Evolutionary conservation across 2,888 invertebrate genomes (phyloP), one percentile per base, ranked within the genome.

Genomic region (Sepiola atlantica): DNA sequence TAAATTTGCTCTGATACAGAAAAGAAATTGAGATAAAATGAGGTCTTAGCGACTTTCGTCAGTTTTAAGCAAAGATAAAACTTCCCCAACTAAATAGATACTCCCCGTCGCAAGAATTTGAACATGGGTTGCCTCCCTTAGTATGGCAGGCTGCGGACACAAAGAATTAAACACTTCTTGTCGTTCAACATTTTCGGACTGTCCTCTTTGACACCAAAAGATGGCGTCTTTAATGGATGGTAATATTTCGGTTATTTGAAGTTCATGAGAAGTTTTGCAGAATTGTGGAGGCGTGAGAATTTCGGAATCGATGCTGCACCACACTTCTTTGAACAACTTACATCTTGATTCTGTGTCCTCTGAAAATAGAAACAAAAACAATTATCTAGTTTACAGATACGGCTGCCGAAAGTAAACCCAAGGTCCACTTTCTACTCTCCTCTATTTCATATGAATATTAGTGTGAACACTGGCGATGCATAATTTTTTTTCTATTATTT

Each of bases 101-200:
- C 99, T 99, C 14, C 99, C 99, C 0, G 99, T 99, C 0, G 99
- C 98, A 90, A 99, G 97, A 45, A 99, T 97, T 95, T 98, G 97
- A 24, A 97, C 95, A 94, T 97, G 96, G 35, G 94, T 94, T 28
- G 95, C 95, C 16, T 95, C 94, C 18, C 54, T n/a, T 32, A 95
- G 57, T 28, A 55, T 54, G 21, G 90, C 61, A 1, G 96, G 95
- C 24, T 96, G 93, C 14, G 77, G n/a, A 16, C 77, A 32, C n/a
- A n/a, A n/a, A 77, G 77, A 77, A 77, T 77, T 77, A n/a, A n/a
- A 77, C 10, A 32, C 3, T 77, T 77, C n/a, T 14, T 77, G 28
- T 77, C 3, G 77, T 77, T 21, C 24, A 77, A 77, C n/a, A 77
- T 77, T 77, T 77, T 32, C 77, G 0, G n/a, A 32, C 14, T n/a